Evolutionary conservation across 2,888 invertebrate genomes (phyloP).

Genomic region (Teinopalpus imperialis): DNA sequence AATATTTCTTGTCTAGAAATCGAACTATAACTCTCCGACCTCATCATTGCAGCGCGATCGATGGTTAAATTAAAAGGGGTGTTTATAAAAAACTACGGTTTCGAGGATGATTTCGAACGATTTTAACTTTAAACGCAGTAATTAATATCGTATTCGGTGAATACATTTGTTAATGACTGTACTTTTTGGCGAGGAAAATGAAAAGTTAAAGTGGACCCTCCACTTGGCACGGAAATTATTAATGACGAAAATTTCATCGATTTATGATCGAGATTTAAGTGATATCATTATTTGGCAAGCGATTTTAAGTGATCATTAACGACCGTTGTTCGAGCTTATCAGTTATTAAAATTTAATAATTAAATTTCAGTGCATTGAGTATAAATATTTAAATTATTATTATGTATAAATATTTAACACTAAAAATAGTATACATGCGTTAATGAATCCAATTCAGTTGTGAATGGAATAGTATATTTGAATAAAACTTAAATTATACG

Average conservation of each 20-base stretch:
- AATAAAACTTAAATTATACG: too few relatives aligned
- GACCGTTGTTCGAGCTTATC: not conserved
- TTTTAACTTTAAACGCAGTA: slow-evolving; percentile 13
- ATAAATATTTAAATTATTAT: not conserved
- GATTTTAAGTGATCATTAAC: slow-evolving; percentile 12
- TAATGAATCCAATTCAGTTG: too few relatives aligned
- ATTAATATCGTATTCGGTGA: slow-evolving; percentile 22
- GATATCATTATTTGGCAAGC: slow-evolving; percentile 18
- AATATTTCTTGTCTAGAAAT: too few relatives aligned
- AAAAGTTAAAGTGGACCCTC: slow-evolving; percentile 16
- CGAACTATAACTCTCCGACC: too few relatives aligned
- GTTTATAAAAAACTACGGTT: too few relatives aligned
- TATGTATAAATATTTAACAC: too few relatives aligned
- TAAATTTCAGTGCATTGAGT: not conserved
- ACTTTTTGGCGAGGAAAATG: slow-evolving; percentile 18
- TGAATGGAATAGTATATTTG: too few relatives aligned
- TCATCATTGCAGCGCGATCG: too few relatives aligned
- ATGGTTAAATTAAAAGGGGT: too few relatives aligned
- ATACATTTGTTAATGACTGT: slow-evolving; percentile 11
- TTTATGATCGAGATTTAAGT: slow-evolving; percentile 16
- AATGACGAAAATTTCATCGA: slow-evolving; percentile 13
- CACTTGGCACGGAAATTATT: slow-evolving; percentile 13
- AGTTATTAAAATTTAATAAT: slow-evolving; percentile 5
- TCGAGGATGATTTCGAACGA: too few relatives aligned
- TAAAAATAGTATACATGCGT: too few relatives aligned